These are phyloP conservation scores for Drosophila nigrodunni DNA, from an alignment of 1,140 invertebrate species.

Conservation along the genomic window DNA sequence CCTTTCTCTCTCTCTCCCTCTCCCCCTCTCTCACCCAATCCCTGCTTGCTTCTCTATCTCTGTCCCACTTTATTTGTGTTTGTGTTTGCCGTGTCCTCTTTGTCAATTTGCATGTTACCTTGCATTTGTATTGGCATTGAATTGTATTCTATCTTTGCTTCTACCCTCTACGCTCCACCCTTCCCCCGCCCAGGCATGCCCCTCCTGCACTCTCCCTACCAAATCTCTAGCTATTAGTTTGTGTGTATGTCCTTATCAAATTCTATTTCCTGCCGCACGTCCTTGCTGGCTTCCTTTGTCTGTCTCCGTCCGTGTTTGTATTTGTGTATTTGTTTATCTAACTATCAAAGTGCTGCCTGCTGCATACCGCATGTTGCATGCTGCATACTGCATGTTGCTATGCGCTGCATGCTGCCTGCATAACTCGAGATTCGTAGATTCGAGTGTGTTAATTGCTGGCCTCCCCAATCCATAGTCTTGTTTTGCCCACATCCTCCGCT, in stretches of 20 bases:
- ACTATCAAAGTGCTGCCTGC: slow-evolving; percentile 57
- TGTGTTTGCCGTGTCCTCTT: slow-evolving; percentile 48
- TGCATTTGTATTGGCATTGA: slow-evolving; percentile 56
- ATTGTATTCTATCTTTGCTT: slow-evolving; percentile 29
- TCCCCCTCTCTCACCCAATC: not conserved
- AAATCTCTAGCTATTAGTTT: slow-evolving; percentile 32
- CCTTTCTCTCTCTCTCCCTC: not conserved
- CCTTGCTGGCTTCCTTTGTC: slow-evolving; percentile 48
- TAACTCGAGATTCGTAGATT: slow-evolving; percentile 41
- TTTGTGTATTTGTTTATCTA: slow-evolving; percentile 57
- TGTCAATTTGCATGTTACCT: slow-evolving; percentile 61
- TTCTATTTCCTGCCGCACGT: slow-evolving; percentile 44
- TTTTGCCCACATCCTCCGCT: not conserved
- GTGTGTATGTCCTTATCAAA: slow-evolving; percentile 44
- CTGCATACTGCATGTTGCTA: slow-evolving; percentile 12
- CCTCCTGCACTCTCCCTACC: not conserved
- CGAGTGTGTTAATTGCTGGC: slow-evolving; percentile 51
- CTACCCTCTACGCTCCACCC: not conserved
- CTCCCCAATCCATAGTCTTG: slow-evolving; percentile 9
- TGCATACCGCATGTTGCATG: slow-evolving; percentile 38
- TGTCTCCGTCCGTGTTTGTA: slow-evolving; percentile 31
- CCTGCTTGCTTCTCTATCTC: not conserved
- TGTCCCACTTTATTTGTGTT: slow-evolving; percentile 37
- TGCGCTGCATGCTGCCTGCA: slow-evolving; percentile 23
- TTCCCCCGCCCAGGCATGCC: not conserved